Base-by-base conservation (phyloP, 2,113 vertebrate genomes). In the Vulpes lagopus region DNA sequence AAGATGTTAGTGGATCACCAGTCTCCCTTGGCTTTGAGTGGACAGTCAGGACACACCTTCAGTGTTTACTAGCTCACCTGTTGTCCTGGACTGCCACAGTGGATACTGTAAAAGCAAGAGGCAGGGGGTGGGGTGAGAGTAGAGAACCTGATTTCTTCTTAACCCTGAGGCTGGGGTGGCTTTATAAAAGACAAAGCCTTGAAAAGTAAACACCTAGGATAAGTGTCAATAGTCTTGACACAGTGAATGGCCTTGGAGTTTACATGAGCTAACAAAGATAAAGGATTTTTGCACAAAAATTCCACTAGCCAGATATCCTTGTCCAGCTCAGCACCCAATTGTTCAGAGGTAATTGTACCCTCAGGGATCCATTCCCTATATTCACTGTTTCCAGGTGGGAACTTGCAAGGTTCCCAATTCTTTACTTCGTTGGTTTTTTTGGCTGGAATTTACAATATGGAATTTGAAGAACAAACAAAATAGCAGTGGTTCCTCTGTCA, bases 71-170 rank as follows among this genome's bases (percentile, higher is more conserved):
- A 81, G 73, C 60, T 88, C 32, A 32, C 1, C 57, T 8, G 10
- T 16, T 14, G 11, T 9, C 51, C 74, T 5, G 7, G 35, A 59
- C n/a, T 53, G 38, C 92, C 25, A n/a, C 8, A 30, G 14, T 35
- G 53, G 53, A 78, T 32, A 20, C 0, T 11, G 10, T 49, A 5
- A 82, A 89, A 65, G 62, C 22, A 62, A 19, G 25, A 81, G 3
- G 25, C 14, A 1, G 11, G 35, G 35, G 11, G 32, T n/a, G 1
- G 32, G 30, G 1, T 5, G 1, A 30, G 17, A 51, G 43, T 49
- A 27, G 7, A 92, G 49, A 64, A 27, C 1, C 1, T 0, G 17
- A 59, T 20, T 88, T 62, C 32, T 88, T 32, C 89, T 89, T 55
- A 59, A 67, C 53, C 67, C 43, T 2, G 11, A 74, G 55, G 55